phyloP scores from a whole-genome alignment of 2,797 vertebrate genomes.

The Thripadectes ignobilis region DNA sequence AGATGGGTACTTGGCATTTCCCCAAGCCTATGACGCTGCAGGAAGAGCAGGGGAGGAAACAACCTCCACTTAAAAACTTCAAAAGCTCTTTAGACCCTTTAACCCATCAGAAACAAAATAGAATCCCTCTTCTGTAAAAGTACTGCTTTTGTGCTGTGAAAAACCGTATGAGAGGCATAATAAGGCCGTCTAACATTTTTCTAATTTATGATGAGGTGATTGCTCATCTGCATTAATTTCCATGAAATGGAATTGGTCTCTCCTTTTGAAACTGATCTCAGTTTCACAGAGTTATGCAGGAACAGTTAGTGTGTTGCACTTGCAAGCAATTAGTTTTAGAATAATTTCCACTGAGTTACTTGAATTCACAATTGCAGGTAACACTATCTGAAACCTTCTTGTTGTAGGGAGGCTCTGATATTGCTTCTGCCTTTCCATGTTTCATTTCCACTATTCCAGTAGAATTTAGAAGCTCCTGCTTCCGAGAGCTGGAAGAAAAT shows the following conservation, averaged over 20 bases:
- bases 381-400: not conserved
- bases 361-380: not conserved
- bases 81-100: not conserved
- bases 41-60: not conserved
- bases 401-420: not conserved
- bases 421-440: not conserved
- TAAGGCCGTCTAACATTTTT: not conserved
- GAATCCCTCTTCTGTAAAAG: not conserved
- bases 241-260: not conserved
- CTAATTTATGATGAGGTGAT: not conserved
- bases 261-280: not conserved
- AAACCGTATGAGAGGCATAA: not conserved
- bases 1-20: not conserved
- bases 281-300: not conserved
- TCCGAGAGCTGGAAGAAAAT: not conserved
- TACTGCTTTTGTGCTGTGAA: not conserved
- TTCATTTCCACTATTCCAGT: not conserved
- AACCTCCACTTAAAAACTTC: not conserved
- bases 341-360: not conserved
- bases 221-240: not conserved
- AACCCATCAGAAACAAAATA: not conserved
- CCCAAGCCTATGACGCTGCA: not conserved
- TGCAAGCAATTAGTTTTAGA: not conserved
- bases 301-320: not conserved
- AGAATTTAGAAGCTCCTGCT: not conserved